Evolutionary conservation across 1,140 invertebrate genomes (phyloP).

Genomic region (Drosophila baimaii): DNA sequence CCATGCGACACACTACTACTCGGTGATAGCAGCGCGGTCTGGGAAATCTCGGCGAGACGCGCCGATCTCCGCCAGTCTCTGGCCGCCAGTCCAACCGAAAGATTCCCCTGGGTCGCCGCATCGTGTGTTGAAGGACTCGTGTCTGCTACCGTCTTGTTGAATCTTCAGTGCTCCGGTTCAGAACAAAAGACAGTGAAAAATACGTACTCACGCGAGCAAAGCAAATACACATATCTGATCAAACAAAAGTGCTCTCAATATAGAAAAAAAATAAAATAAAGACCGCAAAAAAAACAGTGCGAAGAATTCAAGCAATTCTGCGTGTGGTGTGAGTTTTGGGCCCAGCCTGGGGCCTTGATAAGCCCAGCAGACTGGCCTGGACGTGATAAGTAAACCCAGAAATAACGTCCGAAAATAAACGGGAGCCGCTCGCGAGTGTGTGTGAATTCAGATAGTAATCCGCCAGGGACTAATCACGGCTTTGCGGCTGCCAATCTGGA

Average conservation of each 20-base stretch:
- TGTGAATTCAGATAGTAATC: constrained; percentile 9
- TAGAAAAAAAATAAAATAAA: constrained; percentile 11
- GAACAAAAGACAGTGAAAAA: constrained; percentile 52
- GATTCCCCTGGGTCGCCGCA: constrained; percentile 20
- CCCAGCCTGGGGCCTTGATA: constrained; percentile 5
- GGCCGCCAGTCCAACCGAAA: constrained; percentile 23
- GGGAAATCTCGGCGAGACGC: constrained; percentile 26
- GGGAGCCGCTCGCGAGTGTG: constrained; percentile 5
- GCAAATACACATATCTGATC: constrained; percentile 38
- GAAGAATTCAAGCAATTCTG: constrained; percentile 18
- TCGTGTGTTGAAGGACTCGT: constrained; percentile 49
- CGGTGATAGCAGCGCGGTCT: constrained; percentile 44
- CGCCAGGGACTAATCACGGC: constrained; percentile 29
- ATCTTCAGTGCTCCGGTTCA: constrained; percentile 14
- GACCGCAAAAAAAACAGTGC: constrained; percentile 20
- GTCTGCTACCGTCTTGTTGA: too few relatives aligned
- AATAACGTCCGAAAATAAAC: background rate
- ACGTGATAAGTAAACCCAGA: constrained; percentile 22
- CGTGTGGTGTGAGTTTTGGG: constrained; percentile 36
- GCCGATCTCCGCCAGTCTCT: constrained; percentile 30
- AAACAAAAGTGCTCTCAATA: constrained; percentile 35
- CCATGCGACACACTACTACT: constrained; percentile 47
- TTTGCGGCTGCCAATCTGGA: background rate
- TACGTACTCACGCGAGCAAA: constrained; percentile 10
- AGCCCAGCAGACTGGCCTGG: constrained; percentile 8